Evolutionary conservation across 2,888 invertebrate genomes (phyloP).

Genomic region (Trichopria drosophilae): DNA sequence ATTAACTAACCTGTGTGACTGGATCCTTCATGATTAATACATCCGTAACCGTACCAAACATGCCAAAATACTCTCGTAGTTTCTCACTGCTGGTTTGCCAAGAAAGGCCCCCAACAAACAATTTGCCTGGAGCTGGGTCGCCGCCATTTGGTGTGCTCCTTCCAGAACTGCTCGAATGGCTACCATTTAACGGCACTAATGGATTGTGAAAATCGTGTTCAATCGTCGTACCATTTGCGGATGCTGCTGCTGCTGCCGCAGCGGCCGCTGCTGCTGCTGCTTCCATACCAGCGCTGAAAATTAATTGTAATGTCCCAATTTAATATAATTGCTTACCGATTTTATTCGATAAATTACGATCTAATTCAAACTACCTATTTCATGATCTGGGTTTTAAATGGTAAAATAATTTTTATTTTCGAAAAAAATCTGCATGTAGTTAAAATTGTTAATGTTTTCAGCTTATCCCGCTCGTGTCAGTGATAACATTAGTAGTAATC

Average conservation of each 20-base stretch:
- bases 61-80: constrained; percentile 87
- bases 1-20: constrained; percentile 77
- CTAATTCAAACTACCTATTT: background rate
- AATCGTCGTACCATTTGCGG: constrained; percentile 60
- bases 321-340: background rate
- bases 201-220: constrained; percentile 62
- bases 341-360: background rate
- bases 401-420: constrained; percentile 5
- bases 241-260: constrained; percentile 53
- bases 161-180: constrained; percentile 71
- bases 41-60: constrained; percentile 89
- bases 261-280: constrained; percentile 49
- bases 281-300: constrained; percentile 62
- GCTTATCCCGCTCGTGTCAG: constrained; percentile 44
- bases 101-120: constrained; percentile 88
- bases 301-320: constrained; percentile 17
- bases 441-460: constrained; percentile 48
- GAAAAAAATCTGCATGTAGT: no score
- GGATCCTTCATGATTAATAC: constrained; percentile 94
- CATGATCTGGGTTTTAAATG: background rate
- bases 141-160: constrained; percentile 73
- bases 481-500: constrained; percentile 30
- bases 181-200: constrained; percentile 59
- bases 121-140: constrained; percentile 80
- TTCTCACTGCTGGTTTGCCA: constrained; percentile 94